Base-by-base conservation (phyloP, 2,113 vertebrate genomes). In the Psilopsiagon aymara region DNA sequence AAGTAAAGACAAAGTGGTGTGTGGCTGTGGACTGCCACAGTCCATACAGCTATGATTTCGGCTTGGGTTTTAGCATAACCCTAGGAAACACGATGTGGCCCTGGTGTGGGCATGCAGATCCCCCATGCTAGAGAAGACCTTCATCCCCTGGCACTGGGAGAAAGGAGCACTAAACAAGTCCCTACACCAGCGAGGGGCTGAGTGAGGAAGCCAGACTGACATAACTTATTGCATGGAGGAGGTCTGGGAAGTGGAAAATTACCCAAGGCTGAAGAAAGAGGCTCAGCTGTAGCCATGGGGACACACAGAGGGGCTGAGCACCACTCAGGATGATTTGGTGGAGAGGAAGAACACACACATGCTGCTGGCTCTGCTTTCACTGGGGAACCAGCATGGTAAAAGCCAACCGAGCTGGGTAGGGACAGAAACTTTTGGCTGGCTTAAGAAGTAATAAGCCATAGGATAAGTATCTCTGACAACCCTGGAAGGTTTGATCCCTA, bases 241-340 rank as follows among this genome's bases (percentile, higher is more conserved):
- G 87, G 78, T 89, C 90, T 95, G 74, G 74, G 64, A 91, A 94
- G 86, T 57, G 86, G 89, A 91, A 95, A 88, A 91, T 91, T 86
- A 74, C 76, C 49, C 86, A 64, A 80, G 63, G 53, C 35, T 86
- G 83, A 88, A 95, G 53, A 90, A 90, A 92, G 91, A 86, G 44
- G 49, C 59, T 90, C 63, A 43, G 82, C 75, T 86, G 93, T 80
- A 88, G 84, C 71, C 75, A 64, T 20, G 37, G 86, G 91, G 79
- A 71, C 86, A 66, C 82, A 35, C 0, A 41, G 82, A 81, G 69
- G 46, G 82, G 31, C 57, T 0, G 0, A 90, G 88, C 43, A 90
- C 93, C 91, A 92, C 91, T 67, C 93, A 95, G 82, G 79, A 79
- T 0, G 13, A 9, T 43, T 57, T 4, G 3, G 47, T 2, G 0